Evolutionary conservation across 2,113 vertebrate genomes (phyloP).

Genomic region (Syrrhaptes paradoxus): DNA sequence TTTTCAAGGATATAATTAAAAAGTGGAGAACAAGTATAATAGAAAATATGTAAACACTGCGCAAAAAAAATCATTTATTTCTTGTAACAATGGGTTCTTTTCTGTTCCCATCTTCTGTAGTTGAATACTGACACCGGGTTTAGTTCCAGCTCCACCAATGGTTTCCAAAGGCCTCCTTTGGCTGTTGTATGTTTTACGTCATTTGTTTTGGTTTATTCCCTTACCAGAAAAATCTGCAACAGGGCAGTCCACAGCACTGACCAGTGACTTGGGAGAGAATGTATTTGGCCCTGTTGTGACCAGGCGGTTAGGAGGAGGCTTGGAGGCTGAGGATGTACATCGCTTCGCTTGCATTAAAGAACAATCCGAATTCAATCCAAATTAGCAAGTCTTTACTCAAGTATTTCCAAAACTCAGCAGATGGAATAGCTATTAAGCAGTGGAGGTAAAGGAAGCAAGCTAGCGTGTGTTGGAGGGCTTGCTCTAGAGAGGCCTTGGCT

Average conservation of each 20-base stretch:
- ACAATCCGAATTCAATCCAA: not conserved
- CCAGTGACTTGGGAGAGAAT: not conserved
- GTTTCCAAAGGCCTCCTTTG: not conserved
- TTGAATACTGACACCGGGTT: not conserved
- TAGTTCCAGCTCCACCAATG: not conserved
- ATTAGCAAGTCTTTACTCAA: not conserved
- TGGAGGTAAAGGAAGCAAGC: not conserved
- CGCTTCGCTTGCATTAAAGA: not conserved
- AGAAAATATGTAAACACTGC: not conserved
- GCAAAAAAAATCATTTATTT: not conserved
- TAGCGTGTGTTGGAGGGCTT: not conserved
- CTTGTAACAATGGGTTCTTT: not conserved
- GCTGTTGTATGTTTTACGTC: not conserved
- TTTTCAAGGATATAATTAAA: not conserved
- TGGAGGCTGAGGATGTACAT: accelerated
- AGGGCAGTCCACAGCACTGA: accelerated
- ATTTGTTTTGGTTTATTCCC: not conserved
- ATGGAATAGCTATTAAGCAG: not conserved
- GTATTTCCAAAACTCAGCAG: not conserved
- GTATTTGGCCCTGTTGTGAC: accelerated
- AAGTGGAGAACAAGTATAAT: not conserved
- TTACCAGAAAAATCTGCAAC: not conserved
- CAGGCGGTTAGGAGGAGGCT: not conserved
- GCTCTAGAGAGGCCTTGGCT: not conserved
- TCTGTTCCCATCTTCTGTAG: not conserved